Base-by-base conservation (phyloP, 2,113 vertebrate genomes). In the Nanger granti region DNA sequence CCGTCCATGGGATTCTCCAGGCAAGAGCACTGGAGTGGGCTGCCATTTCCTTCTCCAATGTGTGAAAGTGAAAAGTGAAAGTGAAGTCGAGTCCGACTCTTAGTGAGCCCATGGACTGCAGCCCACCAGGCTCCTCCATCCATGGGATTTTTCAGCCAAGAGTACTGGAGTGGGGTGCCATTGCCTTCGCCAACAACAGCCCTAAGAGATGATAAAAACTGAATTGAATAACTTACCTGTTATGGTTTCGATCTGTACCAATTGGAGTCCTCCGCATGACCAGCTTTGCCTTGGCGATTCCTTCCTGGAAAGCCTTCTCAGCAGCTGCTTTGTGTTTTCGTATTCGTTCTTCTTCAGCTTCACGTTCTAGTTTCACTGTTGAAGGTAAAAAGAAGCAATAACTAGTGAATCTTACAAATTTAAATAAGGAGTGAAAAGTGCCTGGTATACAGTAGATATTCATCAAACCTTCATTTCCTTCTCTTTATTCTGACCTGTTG, bases 171-270 rank as follows among this genome's bases (percentile, higher is more conserved):
- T 60, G 10, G 26, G 24, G 59, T 60, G 59, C 26, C 26, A 60
- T 2, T 60, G 59, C 59, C 10, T 60, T 60, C 59, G 28, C 26
- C 26, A 11, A 22, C 4, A 93, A 44, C 7, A 26, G 26, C 28
- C 37, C 57, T 88, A 60, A 6, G 79, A 93, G 54, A 37, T n/a
- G 37, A 66, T 28, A 91, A 76, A 93, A 85, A 60, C 5, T 59
- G 20, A 86, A 18, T 3, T 54, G 22, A 85, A 9, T 7, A 85
- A 69, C 76, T 94, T 31, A 99, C 99, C 99, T 99, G 98, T 99
- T 99, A 92, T 99, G 99, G 95, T 99, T 99, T 47, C 99, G 99
- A 95, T 99, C 99, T 0, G 99, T 99, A 59, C 99, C 99, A 47
- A 99, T 96, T 0, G 99, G 99, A 0, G 99, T 98, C 97, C 99